Base-by-base conservation (phyloP, 92 coral and sea anemone genomes). In the Montipora capitata region DNA sequence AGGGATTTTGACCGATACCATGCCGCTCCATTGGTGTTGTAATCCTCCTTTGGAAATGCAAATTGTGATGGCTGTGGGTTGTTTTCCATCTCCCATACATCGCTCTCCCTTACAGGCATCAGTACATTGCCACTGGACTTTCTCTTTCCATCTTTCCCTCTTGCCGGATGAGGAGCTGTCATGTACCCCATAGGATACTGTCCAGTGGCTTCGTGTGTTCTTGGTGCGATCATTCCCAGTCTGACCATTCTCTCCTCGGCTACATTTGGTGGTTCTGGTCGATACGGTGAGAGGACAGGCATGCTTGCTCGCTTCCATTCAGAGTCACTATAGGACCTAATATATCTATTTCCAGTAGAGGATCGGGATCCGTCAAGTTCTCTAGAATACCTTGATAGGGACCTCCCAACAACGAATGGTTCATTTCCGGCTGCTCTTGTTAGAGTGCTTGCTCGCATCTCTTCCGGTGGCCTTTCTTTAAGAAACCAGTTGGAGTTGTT, bases 321-420 rank as follows among this genome's bases (percentile, higher is more conserved):
- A 12, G 77, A 51, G 17, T 76, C 72, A 52, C 57, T 42, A 2
- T 73, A 79, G 6, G 74, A 40, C 78, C 79, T 69, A 16, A 44
- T 72, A 72, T 73, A 71, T 61, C 65, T 73, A 8, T 72, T 40
- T 41, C 70, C 58, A 41, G 71, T 52, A 5, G 72, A 43, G 27
- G 79, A 79, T 27, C 51, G 76, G 69, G 82, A 65, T 39, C 71
- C 76, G 79, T 85, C 82, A 18, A 85, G 89, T 85, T 85, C 82
- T 48, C 68, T 59, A 12, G 89, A 85, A 76, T 74, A 85, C 57
- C 66, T 65, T n/a, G 54, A 58, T 17, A 85, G 17, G 1, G 89
- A 64, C 27, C 27, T 74, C 14, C 89, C 82, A 35, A 85, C 82
- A 5, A 76, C 10, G 61, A 85, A 85, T 3, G 89, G 89, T 18